phyloP scores from a whole-genome alignment of 2,797 vertebrate species.

The Sebastes steindachneri region DNA sequence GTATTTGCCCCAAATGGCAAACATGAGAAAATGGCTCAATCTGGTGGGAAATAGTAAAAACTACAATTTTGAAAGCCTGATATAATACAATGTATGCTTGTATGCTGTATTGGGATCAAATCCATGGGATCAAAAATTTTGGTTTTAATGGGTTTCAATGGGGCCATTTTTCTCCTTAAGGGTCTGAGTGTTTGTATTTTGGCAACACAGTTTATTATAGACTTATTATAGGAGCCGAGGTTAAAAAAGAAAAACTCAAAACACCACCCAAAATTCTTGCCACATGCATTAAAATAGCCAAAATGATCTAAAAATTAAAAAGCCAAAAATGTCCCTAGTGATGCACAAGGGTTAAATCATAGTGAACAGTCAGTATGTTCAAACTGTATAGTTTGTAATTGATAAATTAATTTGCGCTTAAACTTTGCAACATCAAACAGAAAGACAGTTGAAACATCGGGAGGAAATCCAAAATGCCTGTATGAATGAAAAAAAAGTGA shows the following conservation, averaged over 20 bases:
- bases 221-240: not conserved
- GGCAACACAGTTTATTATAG: not conserved
- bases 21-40: not conserved
- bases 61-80: not conserved
- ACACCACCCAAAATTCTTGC: not conserved
- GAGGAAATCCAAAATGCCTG: not conserved
- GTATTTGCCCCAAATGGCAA: not conserved
- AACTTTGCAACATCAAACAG: not conserved
- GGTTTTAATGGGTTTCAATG: not conserved
- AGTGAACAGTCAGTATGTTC: not conserved
- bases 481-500: constrained; percentile 35
- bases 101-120: not conserved
- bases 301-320: not conserved
- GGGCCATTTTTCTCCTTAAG: not conserved
- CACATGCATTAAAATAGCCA: not conserved
- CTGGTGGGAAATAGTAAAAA: not conserved
- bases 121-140: fast-evolving
- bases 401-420: not conserved
- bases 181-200: not conserved
- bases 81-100: not conserved
- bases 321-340: not conserved
- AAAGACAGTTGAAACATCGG: not conserved
- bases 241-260: not conserved
- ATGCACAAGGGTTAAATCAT: not conserved
- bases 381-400: not conserved